phyloP scores from a whole-genome alignment of 2,113 vertebrate genomes.

The Aegypius monachus region DNA sequence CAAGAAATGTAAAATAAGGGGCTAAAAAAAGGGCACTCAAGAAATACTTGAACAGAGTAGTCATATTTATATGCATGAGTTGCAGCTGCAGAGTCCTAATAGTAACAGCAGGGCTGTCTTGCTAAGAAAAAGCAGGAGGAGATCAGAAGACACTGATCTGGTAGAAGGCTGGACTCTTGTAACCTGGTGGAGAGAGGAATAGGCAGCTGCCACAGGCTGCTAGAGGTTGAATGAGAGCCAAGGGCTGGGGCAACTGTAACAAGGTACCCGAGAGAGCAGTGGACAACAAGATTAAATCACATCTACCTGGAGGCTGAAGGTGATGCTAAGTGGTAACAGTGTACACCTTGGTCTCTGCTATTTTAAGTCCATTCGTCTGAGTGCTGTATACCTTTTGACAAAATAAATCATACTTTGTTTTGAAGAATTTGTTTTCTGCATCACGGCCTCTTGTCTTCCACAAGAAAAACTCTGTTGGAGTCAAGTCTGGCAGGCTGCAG shows the following conservation, averaged over 20 bases:
- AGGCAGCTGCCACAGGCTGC: neutral
- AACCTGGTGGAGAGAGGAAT: neutral
- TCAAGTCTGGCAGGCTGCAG: neutral
- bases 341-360: neutral
- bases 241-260: neutral
- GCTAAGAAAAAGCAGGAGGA: neutral
- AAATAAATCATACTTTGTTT: conserved; percentile 2
- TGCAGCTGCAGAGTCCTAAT: neutral
- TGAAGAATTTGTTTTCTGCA: conserved; percentile 14
- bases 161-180: neutral
- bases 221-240: neutral
- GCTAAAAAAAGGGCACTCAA: neutral
- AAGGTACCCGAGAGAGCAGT: neutral
- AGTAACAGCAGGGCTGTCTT: neutral
- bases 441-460: neutral
- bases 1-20: neutral
- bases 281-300: neutral
- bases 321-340: neutral
- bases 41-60: neutral
- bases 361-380: neutral
- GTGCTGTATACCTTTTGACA: neutral
- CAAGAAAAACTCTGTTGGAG: neutral
- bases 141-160: neutral
- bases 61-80: neutral
- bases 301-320: neutral